Evolutionary conservation across 1,140 invertebrate species (phyloP), one percentile per base, ranked within the genome.

Genomic region (Scylla paramamosain): DNA sequence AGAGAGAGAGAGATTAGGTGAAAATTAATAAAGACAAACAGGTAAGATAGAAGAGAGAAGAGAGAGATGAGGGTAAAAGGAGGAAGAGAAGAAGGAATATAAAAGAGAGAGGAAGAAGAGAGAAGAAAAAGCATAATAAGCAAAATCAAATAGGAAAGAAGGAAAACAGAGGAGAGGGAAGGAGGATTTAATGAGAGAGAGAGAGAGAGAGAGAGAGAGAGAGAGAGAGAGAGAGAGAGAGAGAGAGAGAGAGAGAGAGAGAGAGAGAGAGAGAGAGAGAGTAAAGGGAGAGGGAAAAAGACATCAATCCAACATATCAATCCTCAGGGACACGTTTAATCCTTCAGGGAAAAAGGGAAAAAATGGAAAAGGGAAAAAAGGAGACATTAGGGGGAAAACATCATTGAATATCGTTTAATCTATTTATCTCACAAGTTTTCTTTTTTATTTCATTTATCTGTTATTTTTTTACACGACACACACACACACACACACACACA

Each of bases 21-120:
- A 84, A 25, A 84, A 25, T 8, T 6, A 84, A 25, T 8, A 25
- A 84, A 25, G 25, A 25, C 6, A 25, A 84, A 31, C 4, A 31
- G 25, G 82, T 4, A 20, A 86, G 83, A 86, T 3, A 86, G 83
- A 86, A 82, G 77, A 82, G 77, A 82, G 77, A 82, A 82, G 77
- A 82, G 77, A 82, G 77, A 82, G 77, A 82, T 12, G 77, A 82
- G 77, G 1, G 83, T 4, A 20, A 86, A 20, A 86, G 83, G n/a
- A 86, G 83, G n/a, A 20, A 86, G 83, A 86, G 83, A 86, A 20
- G n/a, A 20, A 86, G 83, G n/a, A 20, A 86, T 3, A 86, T 3
- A 86, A 20, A 86, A 86, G 83, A 86, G 83, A 86, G n/a, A 86
- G 83, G n/a, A 20, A 86, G 83, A 86, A 86, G 83, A 86, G 83